Conservation (phyloP, 2,888 invertebrate genomes). For the Diachrysia chrysitis region DNA sequence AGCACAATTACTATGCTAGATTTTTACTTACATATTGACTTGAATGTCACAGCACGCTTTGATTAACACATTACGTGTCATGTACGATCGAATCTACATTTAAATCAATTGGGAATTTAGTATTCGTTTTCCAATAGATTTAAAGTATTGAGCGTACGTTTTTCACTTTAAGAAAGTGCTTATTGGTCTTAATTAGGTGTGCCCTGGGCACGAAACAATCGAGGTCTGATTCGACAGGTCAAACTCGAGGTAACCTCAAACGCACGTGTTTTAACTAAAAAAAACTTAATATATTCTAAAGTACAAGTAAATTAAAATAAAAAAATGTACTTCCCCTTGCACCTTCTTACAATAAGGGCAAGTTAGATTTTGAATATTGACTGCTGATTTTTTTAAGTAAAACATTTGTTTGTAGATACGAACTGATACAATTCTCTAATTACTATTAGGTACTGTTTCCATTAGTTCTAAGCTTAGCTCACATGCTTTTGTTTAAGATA, state of each 20-base stretch:
- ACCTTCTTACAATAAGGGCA: conserved; percentile 57
- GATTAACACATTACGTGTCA: conserved; percentile 66
- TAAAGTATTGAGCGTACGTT: conserved; percentile 51
- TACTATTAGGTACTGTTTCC: conserved; percentile 18
- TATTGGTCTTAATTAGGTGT: conserved; percentile 61
- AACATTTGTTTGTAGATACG: background rate
- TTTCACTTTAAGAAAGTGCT: conserved; percentile 66
- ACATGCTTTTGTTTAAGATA: conserved; percentile 31
- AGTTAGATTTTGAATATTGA: conserved; percentile 59
- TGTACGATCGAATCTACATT: conserved; percentile 47
- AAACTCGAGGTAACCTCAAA: conserved; percentile 71
- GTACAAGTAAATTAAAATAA: conserved; percentile 59
- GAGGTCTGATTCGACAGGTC: conserved; percentile 66
- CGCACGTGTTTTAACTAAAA: conserved; percentile 59
- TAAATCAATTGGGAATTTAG: conserved; percentile 52
- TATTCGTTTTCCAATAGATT: conserved; percentile 49
- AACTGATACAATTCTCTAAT: conserved; percentile 26
- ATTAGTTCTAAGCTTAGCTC: conserved; percentile 19
- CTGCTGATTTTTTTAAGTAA: conserved; percentile 22
- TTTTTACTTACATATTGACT: conserved; percentile 85
- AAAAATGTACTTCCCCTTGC: conserved; percentile 76
- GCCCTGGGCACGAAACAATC: conserved; percentile 67
- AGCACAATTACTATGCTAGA: conserved; percentile 78
- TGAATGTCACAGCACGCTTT: conserved; percentile 87
- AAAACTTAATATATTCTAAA: conserved; percentile 54